Evolutionary conservation across 2,113 vertebrate genomes (phyloP), one percentile per base, ranked within the genome.

Genomic region (Callipepla squamata): DNA sequence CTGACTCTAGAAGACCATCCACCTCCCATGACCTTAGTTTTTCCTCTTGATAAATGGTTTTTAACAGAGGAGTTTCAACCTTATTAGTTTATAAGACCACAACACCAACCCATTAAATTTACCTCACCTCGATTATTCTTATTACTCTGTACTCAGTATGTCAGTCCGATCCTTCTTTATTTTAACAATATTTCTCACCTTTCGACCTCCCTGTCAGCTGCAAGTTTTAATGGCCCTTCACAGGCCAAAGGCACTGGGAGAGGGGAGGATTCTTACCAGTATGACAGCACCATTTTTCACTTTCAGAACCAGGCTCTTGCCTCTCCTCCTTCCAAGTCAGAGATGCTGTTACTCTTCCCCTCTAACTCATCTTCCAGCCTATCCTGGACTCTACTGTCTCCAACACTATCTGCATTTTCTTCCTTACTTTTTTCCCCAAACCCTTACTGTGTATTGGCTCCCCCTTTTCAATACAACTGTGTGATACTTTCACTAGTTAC

Each of bases 391-490:
- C 42, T 45, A 16, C 4, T 62, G 15, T 68, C 19, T 22, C 25
- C 48, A 50, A 12, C 7, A 4, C 1, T 48, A 9, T 2, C 30
- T 47, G 32, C 30, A 28, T 42, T 34, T 75, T 14, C 34, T 50
- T 79, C 44, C 51, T 61, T 57, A 32, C 11, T 32, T 14, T 69
- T 44, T 44, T 36, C 15, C 30, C 61, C 50, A 66, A 28, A 26
- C 25, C 44, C 28, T 38, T 21, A 47, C 30, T 7, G 2, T 23
- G 18, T 61, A 62, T 42, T 7, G 22, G 21, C 11, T 0, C 0
- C 5, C 9, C 1, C 2, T 20, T 50, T 50, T 13, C 63, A 17
- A 17, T 17, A 20, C 19, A n/a, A 47, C 83, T 26, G 45, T 53
- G 23, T 2, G 19, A 28, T 10, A 40, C 4, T 45, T 67, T n/a